Evolutionary conservation across 35 echinoderm and acorn worm genomes (phyloP).

Genomic region (Ophioderma brevispina): DNA sequence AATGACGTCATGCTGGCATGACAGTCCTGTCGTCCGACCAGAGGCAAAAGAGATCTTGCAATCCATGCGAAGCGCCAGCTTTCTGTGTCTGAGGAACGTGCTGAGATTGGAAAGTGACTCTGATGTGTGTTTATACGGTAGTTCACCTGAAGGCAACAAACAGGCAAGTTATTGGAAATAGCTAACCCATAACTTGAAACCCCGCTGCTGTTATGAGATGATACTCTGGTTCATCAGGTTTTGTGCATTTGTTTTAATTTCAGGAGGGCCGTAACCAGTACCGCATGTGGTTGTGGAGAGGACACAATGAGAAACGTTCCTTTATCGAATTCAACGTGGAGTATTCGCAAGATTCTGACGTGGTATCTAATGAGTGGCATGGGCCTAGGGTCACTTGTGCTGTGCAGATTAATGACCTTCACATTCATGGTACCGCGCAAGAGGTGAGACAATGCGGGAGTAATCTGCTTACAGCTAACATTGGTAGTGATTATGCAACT

Average conservation of each 20-base stretch:
- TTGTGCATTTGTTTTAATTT: too few relatives aligned
- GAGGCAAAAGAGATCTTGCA: slow-evolving; percentile 10
- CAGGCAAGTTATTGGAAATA: too few relatives aligned
- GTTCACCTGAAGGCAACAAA: not conserved
- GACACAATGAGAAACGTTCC: not conserved
- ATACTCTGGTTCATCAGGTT: too few relatives aligned
- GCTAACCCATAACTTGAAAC: too few relatives aligned
- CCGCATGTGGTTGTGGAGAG: not conserved
- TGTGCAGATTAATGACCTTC: not conserved
- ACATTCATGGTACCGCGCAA: not conserved
- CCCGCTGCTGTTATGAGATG: too few relatives aligned
- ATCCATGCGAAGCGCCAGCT: slow-evolving; percentile 16
- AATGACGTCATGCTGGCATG: slow-evolving; percentile 56
- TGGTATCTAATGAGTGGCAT: not conserved
- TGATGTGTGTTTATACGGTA: not conserved
- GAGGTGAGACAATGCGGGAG: not conserved
- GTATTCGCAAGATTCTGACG: not conserved
- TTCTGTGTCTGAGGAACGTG: slow-evolving; percentile 40
- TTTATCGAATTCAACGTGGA: not conserved
- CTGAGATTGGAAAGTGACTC: slow-evolving; percentile 3
- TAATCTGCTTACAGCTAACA: too few relatives aligned
- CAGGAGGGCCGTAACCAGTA: not conserved
- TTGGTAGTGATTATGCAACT: too few relatives aligned
- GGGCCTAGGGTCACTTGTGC: not conserved
- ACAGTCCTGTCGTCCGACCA: slow-evolving; percentile 31